phyloP scores from a whole-genome alignment of 2,113 vertebrate species.

The Corydoras maculifer region DNA sequence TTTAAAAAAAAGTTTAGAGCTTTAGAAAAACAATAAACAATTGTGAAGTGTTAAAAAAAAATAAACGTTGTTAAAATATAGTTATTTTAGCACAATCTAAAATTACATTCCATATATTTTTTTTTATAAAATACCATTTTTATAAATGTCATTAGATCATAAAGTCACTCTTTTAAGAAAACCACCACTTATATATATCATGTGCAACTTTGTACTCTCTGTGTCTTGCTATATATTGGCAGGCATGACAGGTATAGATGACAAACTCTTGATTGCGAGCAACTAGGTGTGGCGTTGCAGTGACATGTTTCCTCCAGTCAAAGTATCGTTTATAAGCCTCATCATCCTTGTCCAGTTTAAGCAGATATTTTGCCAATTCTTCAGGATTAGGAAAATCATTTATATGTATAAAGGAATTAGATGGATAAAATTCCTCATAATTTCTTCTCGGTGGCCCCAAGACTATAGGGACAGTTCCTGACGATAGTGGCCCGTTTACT shows the following conservation, averaged over 20 bases:
- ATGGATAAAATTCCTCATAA: conserved; percentile 79
- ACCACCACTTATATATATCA: conserved; percentile 83
- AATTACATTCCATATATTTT: too few relatives aligned
- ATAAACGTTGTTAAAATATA: too few relatives aligned
- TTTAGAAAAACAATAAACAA: too few relatives aligned
- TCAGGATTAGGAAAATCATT: conserved; percentile 74
- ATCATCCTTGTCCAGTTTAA: conserved; percentile 72
- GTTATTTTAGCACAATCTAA: too few relatives aligned
- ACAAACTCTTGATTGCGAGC: conserved; percentile 58
- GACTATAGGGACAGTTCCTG: conserved; percentile 76
- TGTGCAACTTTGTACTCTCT: conserved; percentile 72
- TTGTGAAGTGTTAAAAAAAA: too few relatives aligned
- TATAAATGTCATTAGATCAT: too few relatives aligned
- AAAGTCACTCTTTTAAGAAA: conserved; percentile 37
- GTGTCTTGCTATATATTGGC: conserved; percentile 70
- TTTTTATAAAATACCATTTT: too few relatives aligned
- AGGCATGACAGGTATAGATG: conserved; percentile 69
- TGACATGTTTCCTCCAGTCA: conserved; percentile 74
- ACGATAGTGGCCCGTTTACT: conserved; percentile 30
- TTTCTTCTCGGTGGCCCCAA: conserved; percentile 78
- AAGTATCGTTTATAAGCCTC: conserved; percentile 77
- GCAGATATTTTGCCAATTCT: conserved; percentile 72
- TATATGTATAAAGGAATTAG: conserved; percentile 79
- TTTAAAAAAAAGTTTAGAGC: too few relatives aligned
- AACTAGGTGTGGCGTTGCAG: conserved; percentile 64